Conservation (phyloP, 2,797 vertebrate species). For the Pelochelys cantorii region DNA sequence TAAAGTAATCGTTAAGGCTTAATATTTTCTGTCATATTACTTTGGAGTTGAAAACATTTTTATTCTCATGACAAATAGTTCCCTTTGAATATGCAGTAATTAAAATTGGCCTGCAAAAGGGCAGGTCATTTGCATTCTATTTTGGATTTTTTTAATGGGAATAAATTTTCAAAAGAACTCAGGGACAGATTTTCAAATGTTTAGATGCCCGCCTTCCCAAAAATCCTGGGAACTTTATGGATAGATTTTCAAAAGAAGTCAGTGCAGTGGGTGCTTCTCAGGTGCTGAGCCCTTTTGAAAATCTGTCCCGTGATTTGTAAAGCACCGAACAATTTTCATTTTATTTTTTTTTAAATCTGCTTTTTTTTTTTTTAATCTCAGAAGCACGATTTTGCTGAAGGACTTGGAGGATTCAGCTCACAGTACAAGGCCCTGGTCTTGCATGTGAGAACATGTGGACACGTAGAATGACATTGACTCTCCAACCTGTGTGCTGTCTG, state of each 20-base stretch:
- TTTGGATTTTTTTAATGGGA: background rate
- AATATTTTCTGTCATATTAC: background rate
- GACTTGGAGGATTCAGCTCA: background rate
- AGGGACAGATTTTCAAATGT: background rate
- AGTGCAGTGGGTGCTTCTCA: background rate
- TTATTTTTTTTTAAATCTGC: background rate
- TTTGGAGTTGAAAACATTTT: background rate
- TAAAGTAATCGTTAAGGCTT: background rate
- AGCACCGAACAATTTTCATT: background rate
- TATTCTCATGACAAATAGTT: background rate
- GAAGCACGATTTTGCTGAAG: background rate
- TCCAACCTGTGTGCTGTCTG: background rate
- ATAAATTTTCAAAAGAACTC: background rate
- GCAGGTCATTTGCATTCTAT: background rate
- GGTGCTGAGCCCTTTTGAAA: background rate
- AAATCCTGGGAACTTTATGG: background rate
- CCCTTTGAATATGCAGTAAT: background rate
- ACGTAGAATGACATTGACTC: background rate
- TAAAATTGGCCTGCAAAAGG: background rate
- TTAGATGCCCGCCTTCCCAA: too few species aligned
- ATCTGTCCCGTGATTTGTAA: background rate
- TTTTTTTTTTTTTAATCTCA: background rate
- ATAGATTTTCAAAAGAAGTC: background rate
- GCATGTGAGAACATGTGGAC: background rate
- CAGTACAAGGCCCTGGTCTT: background rate